These are phyloP conservation scores for Chelon auratus DNA, from an alignment of 2,797 vertebrate species.

Conservation along the genomic window DNA sequence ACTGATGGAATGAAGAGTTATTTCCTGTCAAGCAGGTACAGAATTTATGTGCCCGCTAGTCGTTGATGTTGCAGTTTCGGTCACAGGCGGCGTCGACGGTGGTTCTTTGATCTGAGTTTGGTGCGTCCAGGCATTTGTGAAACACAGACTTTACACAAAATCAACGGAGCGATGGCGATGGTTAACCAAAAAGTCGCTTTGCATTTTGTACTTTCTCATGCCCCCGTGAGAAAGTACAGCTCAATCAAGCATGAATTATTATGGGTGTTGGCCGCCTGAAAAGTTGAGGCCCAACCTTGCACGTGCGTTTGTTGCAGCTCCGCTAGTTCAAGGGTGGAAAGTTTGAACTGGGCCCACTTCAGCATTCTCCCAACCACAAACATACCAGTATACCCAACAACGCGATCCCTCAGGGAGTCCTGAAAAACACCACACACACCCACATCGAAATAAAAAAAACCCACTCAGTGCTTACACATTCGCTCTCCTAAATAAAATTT, in stretches of 20 bases:
- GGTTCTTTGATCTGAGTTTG: too few relatives aligned
- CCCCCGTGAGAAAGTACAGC: slow-evolving; percentile 29
- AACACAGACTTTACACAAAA: background rate
- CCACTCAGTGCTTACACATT: background rate
- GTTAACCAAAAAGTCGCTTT: slow-evolving; percentile 17
- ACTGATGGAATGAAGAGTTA: too few relatives aligned
- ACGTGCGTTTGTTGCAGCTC: slow-evolving; percentile 12
- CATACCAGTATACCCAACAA: background rate
- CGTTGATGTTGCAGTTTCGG: too few relatives aligned
- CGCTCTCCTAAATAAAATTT: slow-evolving; percentile 7
- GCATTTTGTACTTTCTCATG: slow-evolving; percentile 51
- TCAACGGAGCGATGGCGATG: background rate
- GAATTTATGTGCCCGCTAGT: too few relatives aligned
- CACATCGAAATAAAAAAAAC: background rate
- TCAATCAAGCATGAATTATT: slow-evolving; percentile 53
- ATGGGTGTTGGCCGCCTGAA: slow-evolving; percentile 34
- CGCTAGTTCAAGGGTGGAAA: slow-evolving; percentile 38
- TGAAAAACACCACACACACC: slow-evolving; percentile 38
- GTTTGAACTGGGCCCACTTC: slow-evolving; percentile 55
- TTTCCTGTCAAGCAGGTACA: too few relatives aligned
- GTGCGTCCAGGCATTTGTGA: too few relatives aligned
- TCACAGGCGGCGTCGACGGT: too few relatives aligned
- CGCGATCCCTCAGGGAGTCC: slow-evolving; percentile 29
- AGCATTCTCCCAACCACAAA: slow-evolving; percentile 55
- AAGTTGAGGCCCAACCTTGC: background rate